Evolutionary conservation across 2,113 vertebrate genomes (phyloP), one percentile per base, ranked within the genome.

Genomic region (Cheilinus undulatus): DNA sequence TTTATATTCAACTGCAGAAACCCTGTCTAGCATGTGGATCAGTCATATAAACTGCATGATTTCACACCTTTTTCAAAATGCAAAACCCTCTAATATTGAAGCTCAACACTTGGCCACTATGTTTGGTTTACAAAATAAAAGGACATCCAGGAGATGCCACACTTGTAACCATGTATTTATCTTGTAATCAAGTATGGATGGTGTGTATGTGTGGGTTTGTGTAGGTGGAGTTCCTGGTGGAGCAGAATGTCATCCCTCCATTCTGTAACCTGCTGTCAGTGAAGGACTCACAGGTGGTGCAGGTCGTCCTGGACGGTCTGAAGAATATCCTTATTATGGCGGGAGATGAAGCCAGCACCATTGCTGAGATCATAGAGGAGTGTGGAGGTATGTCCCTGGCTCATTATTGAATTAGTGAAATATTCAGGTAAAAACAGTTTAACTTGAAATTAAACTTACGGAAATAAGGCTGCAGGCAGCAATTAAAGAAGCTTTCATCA

Each of bases 291-390:
- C 98, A 99, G 93, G 97, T 99, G 88, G 97, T 99, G 82, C 98
- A 99, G 92, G 98, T 99, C 22, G 97, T 99, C 58, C 94, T 99
- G 78, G 98, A 99, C 66, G 98, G 98, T 59, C 95, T 99, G 72
- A 99, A 99, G 93, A 99, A 99, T 69, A 97, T 99, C 86, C 94
- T 99, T 76, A 98, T 99, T 91, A 99, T 99, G 98, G 97, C 97
- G 54, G 97, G 97, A 53, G 97, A 99, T 38, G 98, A 99, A 86
- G 98, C 97, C 76, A 99, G 97, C 92, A 96, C 95, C 78, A 97
- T 99, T 79, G 95, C 98, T 23, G 97, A 99, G 91, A 98, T 99
- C 86, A 99, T 99, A 86, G 98, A 99, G 83, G 98, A 99, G 91
- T 97, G 96, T 88, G 97, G 97, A 95, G 98, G 98, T 99, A 9